Evolutionary conservation across 2,113 vertebrate species (phyloP).

Genomic region (Nerophis ophidion): DNA sequence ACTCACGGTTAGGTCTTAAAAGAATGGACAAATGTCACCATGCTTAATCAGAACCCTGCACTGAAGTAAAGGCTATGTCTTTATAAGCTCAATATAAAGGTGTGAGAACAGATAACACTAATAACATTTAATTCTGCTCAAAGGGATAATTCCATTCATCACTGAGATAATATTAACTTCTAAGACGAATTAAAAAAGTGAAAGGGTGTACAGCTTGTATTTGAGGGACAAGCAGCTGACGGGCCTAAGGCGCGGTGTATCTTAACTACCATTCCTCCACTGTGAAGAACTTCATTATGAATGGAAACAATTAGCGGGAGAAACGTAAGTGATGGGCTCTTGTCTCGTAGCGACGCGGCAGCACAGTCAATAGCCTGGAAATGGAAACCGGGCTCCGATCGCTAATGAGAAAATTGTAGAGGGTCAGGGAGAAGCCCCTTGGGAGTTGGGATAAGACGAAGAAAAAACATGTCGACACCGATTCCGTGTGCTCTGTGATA

Average conservation of each 20-base stretch:
- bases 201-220: slow-evolving; percentile 41
- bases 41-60: slow-evolving; percentile 18
- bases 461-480: slow-evolving; percentile 31
- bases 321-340: slow-evolving; percentile 66
- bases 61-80: slow-evolving; percentile 1
- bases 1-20: neutral
- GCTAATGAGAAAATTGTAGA: slow-evolving; percentile 70
- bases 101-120: slow-evolving; percentile 9
- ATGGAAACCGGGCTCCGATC: slow-evolving; percentile 72
- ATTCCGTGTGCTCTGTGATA: slow-evolving; percentile 22
- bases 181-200: slow-evolving; percentile 20
- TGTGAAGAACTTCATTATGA: slow-evolving; percentile 71
- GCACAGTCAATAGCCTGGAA: slow-evolving; percentile 71
- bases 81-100: slow-evolving; percentile 5
- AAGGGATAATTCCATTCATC: slow-evolving; percentile 14
- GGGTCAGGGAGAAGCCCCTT: slow-evolving; percentile 37
- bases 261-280: slow-evolving; percentile 59
- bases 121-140: slow-evolving; percentile 19
- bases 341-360: slow-evolving; percentile 63
- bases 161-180: slow-evolving; percentile 32
- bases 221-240: slow-evolving; percentile 34
- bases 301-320: slow-evolving; percentile 68
- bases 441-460: slow-evolving; percentile 43
- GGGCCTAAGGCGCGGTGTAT: slow-evolving; percentile 48
- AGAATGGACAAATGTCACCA: neutral